Conservation (phyloP, 1,140 invertebrate species). For the Drosophila tropicalis region DNA sequence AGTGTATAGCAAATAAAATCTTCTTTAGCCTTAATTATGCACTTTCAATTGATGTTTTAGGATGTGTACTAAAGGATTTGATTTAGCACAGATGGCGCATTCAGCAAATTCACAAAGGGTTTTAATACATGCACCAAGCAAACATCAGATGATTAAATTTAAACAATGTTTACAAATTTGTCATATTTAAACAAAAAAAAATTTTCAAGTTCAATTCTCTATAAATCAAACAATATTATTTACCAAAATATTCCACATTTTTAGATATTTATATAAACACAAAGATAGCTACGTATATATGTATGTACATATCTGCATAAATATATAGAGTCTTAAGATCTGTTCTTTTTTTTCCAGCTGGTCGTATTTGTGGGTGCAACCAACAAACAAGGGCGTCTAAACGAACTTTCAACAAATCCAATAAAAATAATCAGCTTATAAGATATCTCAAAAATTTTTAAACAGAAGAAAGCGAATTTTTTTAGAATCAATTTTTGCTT, state of each 20-base stretch:
- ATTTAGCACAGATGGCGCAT: too few species aligned
- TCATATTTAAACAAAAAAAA: constrained; percentile 6
- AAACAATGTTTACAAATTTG: constrained; percentile 1
- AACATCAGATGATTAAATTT: not conserved
- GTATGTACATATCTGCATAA: too few species aligned
- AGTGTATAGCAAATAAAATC: too few species aligned
- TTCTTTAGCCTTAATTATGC: too few species aligned
- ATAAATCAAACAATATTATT: constrained; percentile 4
- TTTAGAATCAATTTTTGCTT: not conserved
- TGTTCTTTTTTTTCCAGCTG: constrained; percentile 1
- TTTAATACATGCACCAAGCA: not conserved
- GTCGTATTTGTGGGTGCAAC: constrained; percentile 12
- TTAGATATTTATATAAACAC: not conserved
- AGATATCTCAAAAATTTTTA: constrained; percentile 36
- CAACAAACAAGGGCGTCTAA: constrained; percentile 9
- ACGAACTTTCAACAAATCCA: constrained; percentile 27
- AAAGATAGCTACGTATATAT: not conserved
- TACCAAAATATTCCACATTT: not conserved
- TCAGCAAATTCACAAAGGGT: too few species aligned
- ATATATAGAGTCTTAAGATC: constrained; percentile 17
- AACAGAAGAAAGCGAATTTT: constrained; percentile 7
- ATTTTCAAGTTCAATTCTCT: not conserved
- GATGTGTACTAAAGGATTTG: too few species aligned
- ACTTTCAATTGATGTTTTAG: too few species aligned
- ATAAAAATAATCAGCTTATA: constrained; percentile 51